Conservation (phyloP, 1,140 invertebrate genomes). For the Formica selysi region DNA sequence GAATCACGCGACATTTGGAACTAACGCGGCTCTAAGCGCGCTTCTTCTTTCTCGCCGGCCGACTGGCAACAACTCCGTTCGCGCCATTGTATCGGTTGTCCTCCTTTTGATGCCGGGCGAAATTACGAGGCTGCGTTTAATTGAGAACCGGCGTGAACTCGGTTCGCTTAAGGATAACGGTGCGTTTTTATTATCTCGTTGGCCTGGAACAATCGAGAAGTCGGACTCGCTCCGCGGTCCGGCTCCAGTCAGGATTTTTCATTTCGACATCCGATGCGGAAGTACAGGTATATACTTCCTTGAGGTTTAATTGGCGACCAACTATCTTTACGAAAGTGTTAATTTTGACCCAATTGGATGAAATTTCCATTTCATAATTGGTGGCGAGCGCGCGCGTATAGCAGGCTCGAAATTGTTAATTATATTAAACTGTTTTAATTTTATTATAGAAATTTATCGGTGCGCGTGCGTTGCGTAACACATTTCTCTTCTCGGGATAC, state of each 20-base stretch:
- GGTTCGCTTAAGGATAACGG: slow-evolving; percentile 51
- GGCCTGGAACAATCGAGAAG: slow-evolving; percentile 66
- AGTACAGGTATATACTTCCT: slow-evolving; percentile 10
- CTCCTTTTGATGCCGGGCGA: slow-evolving; percentile 21
- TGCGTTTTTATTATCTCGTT: slow-evolving; percentile 68
- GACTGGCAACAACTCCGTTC: not conserved
- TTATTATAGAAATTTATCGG: slow-evolving; percentile 15
- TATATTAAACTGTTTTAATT: slow-evolving; percentile 19
- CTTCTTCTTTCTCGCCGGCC: not conserved
- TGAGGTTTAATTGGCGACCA: slow-evolving; percentile 29
- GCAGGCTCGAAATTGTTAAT: slow-evolving; percentile 7
- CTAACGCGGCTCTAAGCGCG: not conserved
- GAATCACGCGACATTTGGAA: slow-evolving; percentile 21
- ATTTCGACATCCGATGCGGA: slow-evolving; percentile 49
- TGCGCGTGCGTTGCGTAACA: slow-evolving; percentile 1
- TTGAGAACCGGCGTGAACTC: slow-evolving; percentile 56
- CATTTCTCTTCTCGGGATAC: not conserved
- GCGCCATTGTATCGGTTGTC: slow-evolving; percentile 26
- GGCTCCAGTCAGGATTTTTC: slow-evolving; percentile 13
- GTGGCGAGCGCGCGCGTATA: slow-evolving; percentile 3
- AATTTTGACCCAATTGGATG: slow-evolving; percentile 50
- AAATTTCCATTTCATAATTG: slow-evolving; percentile 52
- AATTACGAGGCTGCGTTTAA: slow-evolving; percentile 55
- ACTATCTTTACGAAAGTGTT: slow-evolving; percentile 23
- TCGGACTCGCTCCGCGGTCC: slow-evolving; percentile 14